These are phyloP conservation scores for Meghimatium bilineatum DNA, from an alignment of 2,888 invertebrate genomes.

Conservation along the genomic window DNA sequence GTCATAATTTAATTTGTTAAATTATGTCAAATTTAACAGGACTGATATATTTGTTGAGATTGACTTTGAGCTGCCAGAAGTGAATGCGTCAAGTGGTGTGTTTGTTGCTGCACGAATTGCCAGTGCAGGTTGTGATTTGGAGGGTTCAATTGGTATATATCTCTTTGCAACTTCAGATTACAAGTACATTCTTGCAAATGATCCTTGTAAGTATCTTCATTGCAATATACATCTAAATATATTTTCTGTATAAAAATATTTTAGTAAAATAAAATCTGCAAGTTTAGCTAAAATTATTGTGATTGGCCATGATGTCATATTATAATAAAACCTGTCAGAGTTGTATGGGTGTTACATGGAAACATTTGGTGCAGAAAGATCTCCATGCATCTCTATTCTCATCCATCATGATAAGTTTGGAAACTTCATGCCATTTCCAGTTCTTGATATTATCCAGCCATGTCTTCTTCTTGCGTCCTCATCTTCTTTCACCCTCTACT, in stretches of 20 bases:
- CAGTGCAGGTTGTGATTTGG: slow-evolving; percentile 70
- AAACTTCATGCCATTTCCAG: no score
- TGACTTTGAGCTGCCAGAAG: slow-evolving; percentile 61
- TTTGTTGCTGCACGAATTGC: slow-evolving; percentile 72
- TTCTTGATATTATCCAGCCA: no score
- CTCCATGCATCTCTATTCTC: no score
- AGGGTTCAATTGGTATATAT: slow-evolving; percentile 69
- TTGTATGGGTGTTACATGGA: no score
- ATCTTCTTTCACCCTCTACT: no score
- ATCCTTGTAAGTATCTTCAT: slow-evolving; percentile 62
- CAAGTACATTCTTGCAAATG: slow-evolving; percentile 61
- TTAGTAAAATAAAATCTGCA: no score
- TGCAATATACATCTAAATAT: not conserved
- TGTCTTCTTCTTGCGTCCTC: no score
- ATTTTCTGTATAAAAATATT: not conserved
- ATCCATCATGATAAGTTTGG: no score
- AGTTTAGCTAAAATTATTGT: no score
- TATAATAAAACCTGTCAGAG: no score
- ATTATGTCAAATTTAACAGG: slow-evolving; percentile 26
- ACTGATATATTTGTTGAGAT: slow-evolving; percentile 63
- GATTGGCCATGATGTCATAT: no score
- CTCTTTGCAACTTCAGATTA: slow-evolving; percentile 63
- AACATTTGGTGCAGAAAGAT: no score
- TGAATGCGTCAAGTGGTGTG: slow-evolving; percentile 69
- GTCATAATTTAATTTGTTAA: not conserved